These are phyloP conservation scores for Harmothoe impar DNA, from an alignment of 2,888 invertebrate species.

Conservation along the genomic window DNA sequence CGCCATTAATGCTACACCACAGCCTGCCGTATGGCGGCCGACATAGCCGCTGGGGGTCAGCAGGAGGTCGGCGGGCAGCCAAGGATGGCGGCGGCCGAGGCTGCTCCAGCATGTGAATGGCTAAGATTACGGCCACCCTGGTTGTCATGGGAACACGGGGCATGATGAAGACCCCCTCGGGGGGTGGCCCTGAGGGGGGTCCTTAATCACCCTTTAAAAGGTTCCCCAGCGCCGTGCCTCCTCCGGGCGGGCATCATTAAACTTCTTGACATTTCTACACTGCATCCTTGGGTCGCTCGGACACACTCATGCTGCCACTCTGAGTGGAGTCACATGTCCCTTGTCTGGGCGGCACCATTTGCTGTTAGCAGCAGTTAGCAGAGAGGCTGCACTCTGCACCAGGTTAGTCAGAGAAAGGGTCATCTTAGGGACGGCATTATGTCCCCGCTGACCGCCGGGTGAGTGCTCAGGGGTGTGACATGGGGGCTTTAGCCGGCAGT, in stretches of 20 bases:
- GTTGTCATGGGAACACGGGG: conserved; percentile 45
- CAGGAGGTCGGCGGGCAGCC: neutral
- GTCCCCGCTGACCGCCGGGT: neutral
- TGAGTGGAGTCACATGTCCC: conserved; percentile 29
- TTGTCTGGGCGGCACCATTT: neutral
- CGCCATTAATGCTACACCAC: neutral
- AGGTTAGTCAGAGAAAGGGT: neutral
- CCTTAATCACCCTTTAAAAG: conserved; percentile 56
- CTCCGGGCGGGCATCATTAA: conserved; percentile 26
- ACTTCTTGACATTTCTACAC: conserved; percentile 43
- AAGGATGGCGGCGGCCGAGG: no score
- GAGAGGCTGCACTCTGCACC: neutral
- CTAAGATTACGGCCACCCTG: conserved; percentile 38
- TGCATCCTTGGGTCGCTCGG: neutral
- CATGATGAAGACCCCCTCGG: conserved; percentile 50
- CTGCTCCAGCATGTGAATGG: conserved; percentile 39
- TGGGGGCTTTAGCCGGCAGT: neutral
- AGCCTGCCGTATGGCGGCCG: conserved; percentile 22
- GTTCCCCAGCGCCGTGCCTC: neutral
- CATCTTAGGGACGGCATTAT: conserved; percentile 4
- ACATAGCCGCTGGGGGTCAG: conserved; percentile 51
- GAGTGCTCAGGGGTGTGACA: conserved; percentile 26
- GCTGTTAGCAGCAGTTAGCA: neutral
- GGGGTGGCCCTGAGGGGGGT: neutral
- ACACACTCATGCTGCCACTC: neutral